Evolutionary conservation across 2,797 vertebrate species (phyloP), one percentile per base, ranked within the genome.

Genomic region (Chaenodraco wilsoni): DNA sequence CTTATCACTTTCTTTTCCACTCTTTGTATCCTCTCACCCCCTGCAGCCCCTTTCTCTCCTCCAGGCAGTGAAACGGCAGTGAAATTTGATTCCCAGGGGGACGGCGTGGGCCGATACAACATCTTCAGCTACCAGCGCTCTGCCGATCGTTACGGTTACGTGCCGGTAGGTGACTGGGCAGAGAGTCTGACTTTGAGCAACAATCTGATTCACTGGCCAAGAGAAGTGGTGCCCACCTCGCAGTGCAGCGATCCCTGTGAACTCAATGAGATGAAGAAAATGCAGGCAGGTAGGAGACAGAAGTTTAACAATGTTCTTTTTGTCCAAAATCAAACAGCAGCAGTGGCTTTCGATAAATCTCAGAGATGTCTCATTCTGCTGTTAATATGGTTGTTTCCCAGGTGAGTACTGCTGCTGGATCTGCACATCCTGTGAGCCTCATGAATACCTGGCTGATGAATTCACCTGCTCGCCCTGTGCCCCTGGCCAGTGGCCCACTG

Each of bases 351-450:
- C 70, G 57, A 76, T 69, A 71, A 76, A 75, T 59, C 51, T 68
- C 64, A 84, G 51, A 19, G 27, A 40, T 65, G 71, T 63, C 74
- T 72, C 55, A 74, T 51, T 70, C 66, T 81, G 55, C 66, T 74
- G 56, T 56, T 72, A 44, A 9, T 75, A 37, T 78, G 64, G 40
- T 58, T 75, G 64, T 82, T 69, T 84, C 79, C 78, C 80, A 94
- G 93, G 93, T 41, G 98, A 99, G 13, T 98, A 98, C 84, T 99
- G 98, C 91, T 99, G 98, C 88, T 99, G 98, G 98, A 99, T 99
- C 85, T 99, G 98, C 50, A 99, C 98, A 40, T 95, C 98, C n/a
- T 99, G 98, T 6, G 98, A 99, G 88, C 87, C 95, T 62, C 96
- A 97, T 1, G 97, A 99, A 84, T 99, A 96, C 86, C 89, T 99